Evolutionary conservation across 2,797 vertebrate species (phyloP).

Genomic region (Chaetodon trifasciatus): DNA sequence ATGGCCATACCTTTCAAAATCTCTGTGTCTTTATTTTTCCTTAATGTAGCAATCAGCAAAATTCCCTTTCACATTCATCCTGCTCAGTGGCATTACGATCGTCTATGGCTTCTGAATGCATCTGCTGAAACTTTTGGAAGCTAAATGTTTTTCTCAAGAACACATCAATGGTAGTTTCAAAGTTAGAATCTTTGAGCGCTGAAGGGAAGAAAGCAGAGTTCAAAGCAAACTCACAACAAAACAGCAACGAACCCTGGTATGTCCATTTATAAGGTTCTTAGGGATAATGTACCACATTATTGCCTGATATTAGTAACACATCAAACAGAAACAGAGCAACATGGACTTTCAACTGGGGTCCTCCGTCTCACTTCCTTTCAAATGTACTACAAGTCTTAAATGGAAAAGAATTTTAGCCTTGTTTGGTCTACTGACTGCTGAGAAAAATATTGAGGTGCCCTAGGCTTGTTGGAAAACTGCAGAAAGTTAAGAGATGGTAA

Average conservation of each 20-base stretch:
- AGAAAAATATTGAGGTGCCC: constrained; percentile 18
- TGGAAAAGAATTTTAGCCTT: constrained; percentile 1
- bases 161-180: constrained; percentile 32
- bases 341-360: neutral
- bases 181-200: constrained; percentile 25
- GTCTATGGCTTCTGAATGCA: constrained; percentile 31
- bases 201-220: neutral
- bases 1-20: constrained; percentile 43
- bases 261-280: constrained; percentile 26
- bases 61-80: constrained; percentile 20
- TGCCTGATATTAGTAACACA: constrained; percentile 27
- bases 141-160: constrained; percentile 34
- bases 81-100: constrained; percentile 26
- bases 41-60: constrained; percentile 38
- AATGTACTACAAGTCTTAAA: neutral
- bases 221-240: constrained; percentile 12
- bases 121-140: constrained; percentile 37
- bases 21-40: constrained; percentile 33
- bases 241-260: neutral
- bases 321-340: constrained; percentile 34
- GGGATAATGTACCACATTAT: constrained; percentile 25
- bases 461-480: neutral
- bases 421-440: constrained; percentile 27
- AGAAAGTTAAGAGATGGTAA: neutral
- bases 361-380: constrained; percentile 6